Base-by-base conservation (phyloP, 30 jellyfish, hydroid and myxozoan genomes). In the Haliclystus octoradiatus region DNA sequence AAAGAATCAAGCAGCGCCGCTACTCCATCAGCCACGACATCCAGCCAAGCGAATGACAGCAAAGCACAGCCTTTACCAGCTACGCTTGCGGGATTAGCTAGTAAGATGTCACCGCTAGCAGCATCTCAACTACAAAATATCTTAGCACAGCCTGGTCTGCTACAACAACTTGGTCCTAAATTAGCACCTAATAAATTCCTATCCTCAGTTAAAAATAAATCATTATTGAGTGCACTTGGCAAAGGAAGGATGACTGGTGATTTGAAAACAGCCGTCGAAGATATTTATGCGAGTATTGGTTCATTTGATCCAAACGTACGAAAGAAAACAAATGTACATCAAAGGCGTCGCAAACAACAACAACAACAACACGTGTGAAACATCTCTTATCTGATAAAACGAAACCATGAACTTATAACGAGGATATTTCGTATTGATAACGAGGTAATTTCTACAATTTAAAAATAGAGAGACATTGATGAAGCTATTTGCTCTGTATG, bases 251-350 rank as follows among this genome's bases (percentile, higher is more conserved):
- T 62, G 34, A 31, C 52, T 32, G 61, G 73, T 29, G 62, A 67
- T 19, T 22, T 60, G 19, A 74, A 57, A 28, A 62, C 26, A n/a
- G 9, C 5, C 32, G 63, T 24, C 2, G 94, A 82, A 0, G 94
- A 82, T 64, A 82, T 82, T 0, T 82, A 82, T 27, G 80, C 94
- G 26, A 60, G 82, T 50, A 82, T 82, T 53, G 94, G 94, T 27
- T 82, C 94, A 3, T 68, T 82, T 30, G 94, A 82, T 32, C 94
- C 94, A 1, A 82, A 82, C 70, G 88, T 82, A 51, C 83, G 80
- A 71, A 82, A 82, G 79, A 82, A 82, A 67, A 57, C 31, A 12
- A 22, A 57, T 26, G 31, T 15, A 57, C 69, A 57, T 9, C 31
- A 26, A 26, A 12, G 69, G 26, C 26, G 23, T 9, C 26, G 31